Evolutionary conservation across 2,113 vertebrate species (phyloP).

Genomic region (Vombatus ursinus): DNA sequence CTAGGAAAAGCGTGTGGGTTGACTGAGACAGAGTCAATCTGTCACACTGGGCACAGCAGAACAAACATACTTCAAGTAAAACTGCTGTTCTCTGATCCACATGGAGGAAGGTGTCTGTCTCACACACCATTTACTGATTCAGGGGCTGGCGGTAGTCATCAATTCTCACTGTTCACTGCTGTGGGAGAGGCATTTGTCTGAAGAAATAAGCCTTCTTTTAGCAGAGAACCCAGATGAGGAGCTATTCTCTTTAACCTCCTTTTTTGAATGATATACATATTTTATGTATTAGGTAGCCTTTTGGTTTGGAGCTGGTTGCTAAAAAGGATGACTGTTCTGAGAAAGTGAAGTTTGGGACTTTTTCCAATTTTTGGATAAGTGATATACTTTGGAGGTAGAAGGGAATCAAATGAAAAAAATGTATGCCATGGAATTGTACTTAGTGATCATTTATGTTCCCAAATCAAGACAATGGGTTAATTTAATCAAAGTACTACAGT

Average conservation of each 20-base stretch:
- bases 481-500: not conserved
- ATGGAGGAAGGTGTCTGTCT: conserved; percentile 1
- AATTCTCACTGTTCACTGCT: conserved; percentile 29
- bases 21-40: not conserved
- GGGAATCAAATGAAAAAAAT: not conserved
- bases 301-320: conserved; percentile 36
- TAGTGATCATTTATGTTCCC: not conserved
- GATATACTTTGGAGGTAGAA: conserved; percentile 9
- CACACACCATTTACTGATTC: conserved; percentile 12
- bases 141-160: conserved; percentile 34
- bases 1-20: not conserved
- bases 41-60: not conserved
- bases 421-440: not conserved
- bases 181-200: conserved; percentile 9
- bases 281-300: conserved; percentile 1
- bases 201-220: conserved; percentile 16
- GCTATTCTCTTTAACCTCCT: conserved; percentile 56
- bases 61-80: conserved; percentile 26
- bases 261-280: conserved; percentile 52
- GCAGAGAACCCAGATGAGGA: conserved; percentile 33
- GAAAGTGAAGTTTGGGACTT: conserved; percentile 27
- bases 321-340: conserved; percentile 46
- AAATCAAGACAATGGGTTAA: not conserved
- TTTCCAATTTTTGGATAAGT: conserved; percentile 38
- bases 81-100: not conserved